These are phyloP conservation scores for Thaleichthys pacificus DNA, from an alignment of 2,797 vertebrate genomes.

Conservation along the genomic window DNA sequence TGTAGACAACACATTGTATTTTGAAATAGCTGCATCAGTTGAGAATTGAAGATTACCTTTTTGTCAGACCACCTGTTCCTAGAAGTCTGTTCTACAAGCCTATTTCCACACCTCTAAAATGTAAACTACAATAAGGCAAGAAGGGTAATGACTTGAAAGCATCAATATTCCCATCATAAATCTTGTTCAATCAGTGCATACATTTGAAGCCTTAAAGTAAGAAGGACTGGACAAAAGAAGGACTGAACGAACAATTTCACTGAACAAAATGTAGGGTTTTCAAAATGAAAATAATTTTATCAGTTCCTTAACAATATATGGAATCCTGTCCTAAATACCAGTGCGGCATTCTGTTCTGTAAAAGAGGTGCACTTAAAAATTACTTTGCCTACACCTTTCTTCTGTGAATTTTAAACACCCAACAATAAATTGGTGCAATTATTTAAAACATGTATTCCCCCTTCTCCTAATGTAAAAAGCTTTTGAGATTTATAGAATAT, in stretches of 20 bases:
- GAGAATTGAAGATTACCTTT: slow-evolving; percentile 7
- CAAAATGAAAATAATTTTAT: background rate
- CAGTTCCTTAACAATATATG: slow-evolving; percentile 28
- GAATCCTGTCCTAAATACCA: slow-evolving; percentile 32
- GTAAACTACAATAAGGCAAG: background rate
- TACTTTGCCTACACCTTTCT: slow-evolving; percentile 52
- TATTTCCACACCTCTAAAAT: background rate
- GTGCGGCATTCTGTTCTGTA: slow-evolving; percentile 7
- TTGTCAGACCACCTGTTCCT: background rate
- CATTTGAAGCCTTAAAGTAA: too few species aligned
- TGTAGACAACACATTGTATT: slow-evolving; percentile 16
- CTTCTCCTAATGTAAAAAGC: background rate
- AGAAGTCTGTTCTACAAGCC: background rate
- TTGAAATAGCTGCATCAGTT: background rate
- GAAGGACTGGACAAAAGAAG: too few species aligned
- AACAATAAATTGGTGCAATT: slow-evolving; percentile 46
- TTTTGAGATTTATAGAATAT: background rate
- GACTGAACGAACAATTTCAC: too few species aligned
- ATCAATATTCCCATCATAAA: too few species aligned
- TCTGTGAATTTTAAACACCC: slow-evolving; percentile 44
- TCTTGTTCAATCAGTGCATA: too few species aligned
- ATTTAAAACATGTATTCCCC: background rate
- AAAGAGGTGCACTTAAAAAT: slow-evolving; percentile 55
- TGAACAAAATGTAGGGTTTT: background rate
- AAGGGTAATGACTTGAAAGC: background rate